phyloP scores from a whole-genome alignment of 1,140 invertebrate species.

The Drosophila parabipectinata region DNA sequence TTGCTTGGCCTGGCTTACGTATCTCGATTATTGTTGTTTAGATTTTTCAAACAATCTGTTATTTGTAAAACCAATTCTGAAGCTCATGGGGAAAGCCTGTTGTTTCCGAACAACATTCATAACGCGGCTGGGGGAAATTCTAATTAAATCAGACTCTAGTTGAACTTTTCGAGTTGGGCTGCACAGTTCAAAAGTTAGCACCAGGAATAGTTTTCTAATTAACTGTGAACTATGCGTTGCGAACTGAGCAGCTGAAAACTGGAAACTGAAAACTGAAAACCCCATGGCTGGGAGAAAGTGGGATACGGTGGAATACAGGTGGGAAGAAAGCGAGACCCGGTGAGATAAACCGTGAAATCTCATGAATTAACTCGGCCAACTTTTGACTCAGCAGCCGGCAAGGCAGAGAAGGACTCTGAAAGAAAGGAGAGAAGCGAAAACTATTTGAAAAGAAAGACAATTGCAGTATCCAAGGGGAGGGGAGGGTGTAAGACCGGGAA shows the following conservation, averaged over 20 bases:
- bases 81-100: conserved; percentile 4
- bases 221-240: conserved; percentile 71
- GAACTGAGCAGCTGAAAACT: conserved; percentile 13
- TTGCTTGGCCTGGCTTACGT: background rate
- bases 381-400: conserved; percentile 54
- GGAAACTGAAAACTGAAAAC: background rate
- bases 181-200: conserved; percentile 67
- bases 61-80: background rate
- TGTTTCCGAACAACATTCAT: conserved; percentile 52
- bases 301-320: conserved; percentile 17
- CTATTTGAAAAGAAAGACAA: conserved; percentile 77
- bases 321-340: conserved; percentile 17
- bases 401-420: conserved; percentile 15
- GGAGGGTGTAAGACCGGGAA: too few species aligned
- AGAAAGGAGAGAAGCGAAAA: conserved; percentile 43
- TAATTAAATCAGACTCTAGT: conserved; percentile 59
- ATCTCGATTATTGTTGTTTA: conserved; percentile 1
- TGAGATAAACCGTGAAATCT: conserved; percentile 80
- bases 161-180: conserved; percentile 22
- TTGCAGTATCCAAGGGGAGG: conserved; percentile 36
- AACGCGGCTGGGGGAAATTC: conserved; percentile 51
- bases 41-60: conserved; percentile 2
- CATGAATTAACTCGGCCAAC: conserved; percentile 76
- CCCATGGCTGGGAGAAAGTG: conserved; percentile 9
- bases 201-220: conserved; percentile 77